Percentiles rank a stretch among this genome's conserved stretches.
Evolutionary conservation across 1,140 invertebrate species (phyloP).

Genomic region (Anoplophora glabripennis): DNA sequence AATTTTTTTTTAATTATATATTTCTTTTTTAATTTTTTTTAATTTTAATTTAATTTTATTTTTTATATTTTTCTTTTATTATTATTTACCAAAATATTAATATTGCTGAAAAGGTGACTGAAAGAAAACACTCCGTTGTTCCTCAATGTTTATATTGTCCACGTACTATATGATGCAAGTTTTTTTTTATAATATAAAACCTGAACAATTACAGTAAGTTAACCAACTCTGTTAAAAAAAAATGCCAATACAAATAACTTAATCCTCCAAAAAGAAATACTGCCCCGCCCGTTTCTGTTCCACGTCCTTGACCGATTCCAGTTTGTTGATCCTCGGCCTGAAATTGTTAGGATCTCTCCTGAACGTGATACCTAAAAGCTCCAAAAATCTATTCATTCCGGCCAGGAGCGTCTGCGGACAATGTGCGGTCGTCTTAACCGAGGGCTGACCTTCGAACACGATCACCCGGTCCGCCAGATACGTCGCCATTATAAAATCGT

Average conservation of each 20-base stretch:
- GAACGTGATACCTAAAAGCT: slow-evolving; percentile 97
- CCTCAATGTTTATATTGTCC: too few relatives aligned
- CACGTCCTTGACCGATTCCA: slow-evolving; percentile 94
- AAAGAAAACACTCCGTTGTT: too few relatives aligned
- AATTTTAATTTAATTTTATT: too few relatives aligned
- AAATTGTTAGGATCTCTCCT: slow-evolving; percentile 98
- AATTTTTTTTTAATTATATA: too few relatives aligned
- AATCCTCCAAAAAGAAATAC: slow-evolving; percentile 98
- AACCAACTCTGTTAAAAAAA: too few relatives aligned
- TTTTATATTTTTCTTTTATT: too few relatives aligned
- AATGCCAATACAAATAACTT: slow-evolving; percentile 38
- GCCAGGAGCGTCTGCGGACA: slow-evolving; percentile 90
- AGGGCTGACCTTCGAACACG: slow-evolving; percentile 95
- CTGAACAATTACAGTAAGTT: too few relatives aligned
- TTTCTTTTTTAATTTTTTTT: too few relatives aligned
- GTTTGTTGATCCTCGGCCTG: slow-evolving; percentile 96
- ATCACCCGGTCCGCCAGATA: slow-evolving; percentile 98
- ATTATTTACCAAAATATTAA: too few relatives aligned
- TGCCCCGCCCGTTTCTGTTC: slow-evolving; percentile 97
- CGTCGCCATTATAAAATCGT: slow-evolving; percentile 99
- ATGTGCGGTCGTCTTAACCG: slow-evolving; percentile 83
- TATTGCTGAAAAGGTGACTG: too few relatives aligned
- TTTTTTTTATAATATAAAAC: too few relatives aligned
- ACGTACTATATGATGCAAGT: too few relatives aligned
- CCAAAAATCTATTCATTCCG: slow-evolving; percentile 98